Evolutionary conservation across 2,113 vertebrate genomes (phyloP).

Genomic region (Lasiurus borealis): DNA sequence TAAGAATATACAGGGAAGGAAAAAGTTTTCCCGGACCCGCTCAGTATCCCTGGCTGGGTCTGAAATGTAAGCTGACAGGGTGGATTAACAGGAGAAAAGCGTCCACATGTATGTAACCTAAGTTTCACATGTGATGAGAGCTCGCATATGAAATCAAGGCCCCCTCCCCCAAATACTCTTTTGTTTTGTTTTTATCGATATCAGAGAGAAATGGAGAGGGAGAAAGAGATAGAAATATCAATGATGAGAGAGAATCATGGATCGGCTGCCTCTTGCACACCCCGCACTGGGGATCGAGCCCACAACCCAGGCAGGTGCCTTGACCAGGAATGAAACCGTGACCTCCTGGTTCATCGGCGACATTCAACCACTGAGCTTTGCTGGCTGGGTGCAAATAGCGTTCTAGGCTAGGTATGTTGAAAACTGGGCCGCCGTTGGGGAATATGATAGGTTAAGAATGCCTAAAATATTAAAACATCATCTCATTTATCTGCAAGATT

Average conservation of each 20-base stretch:
- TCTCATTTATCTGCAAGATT: neutral
- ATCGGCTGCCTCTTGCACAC: too few species aligned
- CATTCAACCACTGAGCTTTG: too few species aligned
- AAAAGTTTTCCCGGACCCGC: neutral
- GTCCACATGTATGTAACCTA: neutral
- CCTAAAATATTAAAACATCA: neutral
- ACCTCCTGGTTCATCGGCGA: too few species aligned
- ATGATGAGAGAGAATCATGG: too few species aligned
- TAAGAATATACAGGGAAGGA: neutral
- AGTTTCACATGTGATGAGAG: neutral
- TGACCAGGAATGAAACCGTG: too few species aligned
- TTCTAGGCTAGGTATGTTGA: neutral
- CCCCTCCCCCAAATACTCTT: neutral
- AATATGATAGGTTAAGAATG: neutral
- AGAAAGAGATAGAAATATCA: too few species aligned
- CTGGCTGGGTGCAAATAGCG: neutral
- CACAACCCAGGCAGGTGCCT: too few species aligned
- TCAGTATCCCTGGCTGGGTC: neutral
- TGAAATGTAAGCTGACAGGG: neutral
- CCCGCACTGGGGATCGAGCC: too few species aligned
- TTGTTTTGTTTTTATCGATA: too few species aligned
- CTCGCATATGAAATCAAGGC: neutral
- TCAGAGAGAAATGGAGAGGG: too few species aligned
- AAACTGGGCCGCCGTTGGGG: neutral
- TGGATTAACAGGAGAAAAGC: neutral